A percentile compares a stretch with the other conserved stretches of the same genome.
These are phyloP conservation scores for Branchipolynoe longqiensis DNA, from an alignment of 2,888 invertebrate genomes.

Conservation along the genomic window DNA sequence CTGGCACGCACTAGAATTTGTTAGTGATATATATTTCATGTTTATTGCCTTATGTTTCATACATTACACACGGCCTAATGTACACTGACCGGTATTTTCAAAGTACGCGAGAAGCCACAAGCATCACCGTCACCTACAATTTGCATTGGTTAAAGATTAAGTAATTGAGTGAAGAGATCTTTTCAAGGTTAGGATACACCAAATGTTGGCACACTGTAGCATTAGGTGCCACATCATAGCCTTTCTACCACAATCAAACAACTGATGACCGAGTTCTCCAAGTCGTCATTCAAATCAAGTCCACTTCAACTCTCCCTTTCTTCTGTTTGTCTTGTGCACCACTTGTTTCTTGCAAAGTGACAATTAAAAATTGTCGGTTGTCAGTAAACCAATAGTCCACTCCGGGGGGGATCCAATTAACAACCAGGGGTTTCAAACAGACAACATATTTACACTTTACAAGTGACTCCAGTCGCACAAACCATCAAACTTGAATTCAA, in stretches of 20 bases:
- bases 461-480: background rate
- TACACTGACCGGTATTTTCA: background rate
- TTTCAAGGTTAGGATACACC: background rate
- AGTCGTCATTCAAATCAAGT: too few species aligned
- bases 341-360: background rate
- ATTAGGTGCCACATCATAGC: too few species aligned
- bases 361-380: conserved; percentile 15
- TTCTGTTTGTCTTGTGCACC: background rate
- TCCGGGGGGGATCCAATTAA: background rate
- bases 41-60: conserved; percentile 25
- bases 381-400: background rate
- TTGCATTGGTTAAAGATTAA: conserved; percentile 7
- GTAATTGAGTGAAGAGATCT: conserved; percentile 24
- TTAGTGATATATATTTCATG: background rate
- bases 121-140: conserved; percentile 8
- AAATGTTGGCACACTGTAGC: too few species aligned
- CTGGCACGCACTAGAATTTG: background rate
- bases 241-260: too few species aligned
- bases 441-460: conserved; percentile 40
- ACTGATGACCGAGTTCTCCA: too few species aligned
- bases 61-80: background rate
- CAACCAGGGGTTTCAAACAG: background rate
- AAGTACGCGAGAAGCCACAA: background rate
- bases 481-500: background rate
- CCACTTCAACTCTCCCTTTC: too few species aligned